Conservation (phyloP, 1,140 invertebrate genomes). For the Holcopasites calliopsidis region DNA sequence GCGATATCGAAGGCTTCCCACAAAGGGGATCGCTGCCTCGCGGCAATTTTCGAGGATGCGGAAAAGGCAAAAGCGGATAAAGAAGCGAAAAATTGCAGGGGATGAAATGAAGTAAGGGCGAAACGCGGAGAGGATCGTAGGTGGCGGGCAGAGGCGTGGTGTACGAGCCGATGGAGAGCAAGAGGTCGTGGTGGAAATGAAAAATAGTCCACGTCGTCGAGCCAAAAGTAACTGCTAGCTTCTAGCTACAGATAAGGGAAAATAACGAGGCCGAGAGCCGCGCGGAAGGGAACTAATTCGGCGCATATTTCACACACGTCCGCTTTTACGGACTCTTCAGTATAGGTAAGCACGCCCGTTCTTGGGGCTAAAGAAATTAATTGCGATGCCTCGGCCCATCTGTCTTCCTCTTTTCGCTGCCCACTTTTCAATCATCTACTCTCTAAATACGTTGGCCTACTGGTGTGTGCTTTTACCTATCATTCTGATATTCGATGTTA, state of each 20-base stretch:
- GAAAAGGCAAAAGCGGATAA: no score
- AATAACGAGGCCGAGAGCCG: constrained; percentile 66
- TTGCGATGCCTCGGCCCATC: constrained; percentile 22
- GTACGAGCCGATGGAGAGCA: constrained; percentile 31
- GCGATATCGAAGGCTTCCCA: constrained; percentile 20
- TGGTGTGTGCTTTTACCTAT: no score
- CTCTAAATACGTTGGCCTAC: no score
- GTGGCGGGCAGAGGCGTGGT: not conserved
- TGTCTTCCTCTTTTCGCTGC: constrained; percentile 24
- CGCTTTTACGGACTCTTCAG: constrained; percentile 38
- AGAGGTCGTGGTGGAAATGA: constrained; percentile 53
- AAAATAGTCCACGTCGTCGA: constrained; percentile 53
- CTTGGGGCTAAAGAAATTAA: constrained; percentile 58
- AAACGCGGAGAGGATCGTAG: not conserved
- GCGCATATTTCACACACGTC: constrained; percentile 62
- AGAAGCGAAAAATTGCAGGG: not conserved
- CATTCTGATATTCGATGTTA: no score
- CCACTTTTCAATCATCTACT: no score
- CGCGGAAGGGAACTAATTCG: constrained; percentile 65
- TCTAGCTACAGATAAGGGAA: constrained; percentile 62
- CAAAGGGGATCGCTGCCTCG: constrained; percentile 21
- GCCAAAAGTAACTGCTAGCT: constrained; percentile 58
- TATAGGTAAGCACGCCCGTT: constrained; percentile 47
- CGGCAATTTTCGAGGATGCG: constrained; percentile 3
- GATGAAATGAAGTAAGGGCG: not conserved